phyloP scores from a whole-genome alignment of 2,113 vertebrate species.

The Pollachius pollachius region DNA sequence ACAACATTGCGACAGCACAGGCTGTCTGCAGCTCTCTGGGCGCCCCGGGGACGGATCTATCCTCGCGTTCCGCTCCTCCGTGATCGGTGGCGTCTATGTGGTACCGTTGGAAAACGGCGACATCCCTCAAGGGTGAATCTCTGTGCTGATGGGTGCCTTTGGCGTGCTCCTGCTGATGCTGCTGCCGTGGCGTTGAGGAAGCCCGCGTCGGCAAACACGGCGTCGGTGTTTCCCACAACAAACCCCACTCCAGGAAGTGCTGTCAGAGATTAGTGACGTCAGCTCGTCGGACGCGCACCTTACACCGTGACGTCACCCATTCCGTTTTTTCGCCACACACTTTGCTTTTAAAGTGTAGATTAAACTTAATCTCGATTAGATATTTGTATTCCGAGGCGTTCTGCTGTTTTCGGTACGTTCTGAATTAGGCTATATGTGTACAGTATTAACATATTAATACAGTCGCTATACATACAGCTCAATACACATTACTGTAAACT shows the following conservation, averaged over 20 bases:
- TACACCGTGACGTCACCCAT: conserved; percentile 2
- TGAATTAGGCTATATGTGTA: no score
- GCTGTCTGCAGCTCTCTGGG: conserved; percentile 56
- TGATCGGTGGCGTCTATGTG: conserved; percentile 37
- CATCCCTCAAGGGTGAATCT: conserved; percentile 36
- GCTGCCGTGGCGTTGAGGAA: conserved; percentile 2
- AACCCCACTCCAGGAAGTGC: conserved; percentile 76
- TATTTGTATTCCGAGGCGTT: no score
- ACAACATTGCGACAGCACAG: conserved; percentile 80
- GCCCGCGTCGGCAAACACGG: conserved; percentile 32
- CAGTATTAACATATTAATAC: background rate
- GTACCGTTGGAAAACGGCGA: conserved; percentile 21
- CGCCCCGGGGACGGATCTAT: conserved; percentile 28
- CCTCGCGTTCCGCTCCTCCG: conserved; percentile 26
- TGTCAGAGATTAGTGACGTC: conserved; percentile 70
- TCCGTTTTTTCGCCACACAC: no score
- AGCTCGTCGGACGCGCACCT: conserved; percentile 54
- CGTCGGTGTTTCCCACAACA: conserved; percentile 69
- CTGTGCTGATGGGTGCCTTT: conserved; percentile 3
- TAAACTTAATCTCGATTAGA: no score
- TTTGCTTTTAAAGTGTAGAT: no score
- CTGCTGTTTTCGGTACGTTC: no score
- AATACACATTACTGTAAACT: no score
- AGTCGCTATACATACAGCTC: conserved; percentile 1
- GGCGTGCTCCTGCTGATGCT: background rate